A percentile compares a stretch with the other conserved stretches of the same genome.
Evolutionary conservation across 2,113 vertebrate genomes (phyloP).

Genomic region (Myiozetetes cayanensis): DNA sequence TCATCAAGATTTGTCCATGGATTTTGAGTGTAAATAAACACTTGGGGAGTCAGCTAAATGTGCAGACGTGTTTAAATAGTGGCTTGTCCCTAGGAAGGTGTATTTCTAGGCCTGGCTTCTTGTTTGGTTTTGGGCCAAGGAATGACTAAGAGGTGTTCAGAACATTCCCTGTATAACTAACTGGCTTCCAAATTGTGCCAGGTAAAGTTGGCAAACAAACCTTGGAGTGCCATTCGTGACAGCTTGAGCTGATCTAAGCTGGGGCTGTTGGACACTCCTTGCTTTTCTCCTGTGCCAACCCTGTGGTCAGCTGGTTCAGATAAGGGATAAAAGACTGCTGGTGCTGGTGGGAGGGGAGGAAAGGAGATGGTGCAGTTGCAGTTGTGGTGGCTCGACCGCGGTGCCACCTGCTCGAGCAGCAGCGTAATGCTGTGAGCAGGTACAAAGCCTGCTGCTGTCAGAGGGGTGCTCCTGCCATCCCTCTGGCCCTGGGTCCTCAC

Average conservation of each 20-base stretch:
- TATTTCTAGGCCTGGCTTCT: not conserved
- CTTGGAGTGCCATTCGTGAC: accelerated
- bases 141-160: not conserved
- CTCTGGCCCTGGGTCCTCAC: accelerated
- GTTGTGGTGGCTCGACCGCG: not conserved
- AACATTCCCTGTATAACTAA: not conserved
- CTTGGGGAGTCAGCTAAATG: not conserved
- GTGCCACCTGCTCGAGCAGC: not conserved
- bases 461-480: not conserved
- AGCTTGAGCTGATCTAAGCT: not conserved
- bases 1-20: not conserved
- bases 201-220: not conserved
- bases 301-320: not conserved
- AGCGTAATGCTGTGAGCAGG: not conserved
- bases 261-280: not conserved
- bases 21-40: not conserved
- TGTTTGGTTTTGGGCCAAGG: not conserved
- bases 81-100: not conserved
- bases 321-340: not conserved
- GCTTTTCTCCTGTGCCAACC: not conserved
- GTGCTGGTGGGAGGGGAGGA: not conserved
- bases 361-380: accelerated
- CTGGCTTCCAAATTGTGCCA: not conserved
- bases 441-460: not conserved
- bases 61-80: not conserved